Percentiles rank a stretch among this genome's conserved stretches.
These are phyloP conservation scores for Heliothis virescens DNA, from an alignment of 1,140 invertebrate genomes.

Conservation along the genomic window DNA sequence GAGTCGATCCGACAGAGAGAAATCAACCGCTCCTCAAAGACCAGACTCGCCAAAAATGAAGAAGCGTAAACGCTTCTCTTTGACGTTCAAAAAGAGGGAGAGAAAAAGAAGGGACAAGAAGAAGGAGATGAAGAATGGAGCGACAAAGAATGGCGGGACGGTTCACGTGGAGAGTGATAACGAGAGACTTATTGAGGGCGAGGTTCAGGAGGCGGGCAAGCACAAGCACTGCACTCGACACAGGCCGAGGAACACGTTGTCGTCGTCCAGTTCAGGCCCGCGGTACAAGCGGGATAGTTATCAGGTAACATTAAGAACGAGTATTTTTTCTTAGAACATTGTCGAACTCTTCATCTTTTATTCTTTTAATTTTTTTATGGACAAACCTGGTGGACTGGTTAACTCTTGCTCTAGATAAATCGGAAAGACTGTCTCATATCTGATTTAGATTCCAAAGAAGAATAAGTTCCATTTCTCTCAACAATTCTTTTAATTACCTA, in stretches of 20 bases:
- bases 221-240: conserved; percentile 77
- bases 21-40: conserved; percentile 74
- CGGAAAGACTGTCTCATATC: neutral
- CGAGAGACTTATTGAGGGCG: conserved; percentile 75
- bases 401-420: neutral
- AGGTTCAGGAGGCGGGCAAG: conserved; percentile 69
- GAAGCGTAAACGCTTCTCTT: conserved; percentile 84
- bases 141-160: conserved; percentile 70
- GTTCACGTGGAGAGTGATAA: conserved; percentile 73
- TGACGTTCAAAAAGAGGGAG: conserved; percentile 84
- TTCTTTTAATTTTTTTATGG: neutral
- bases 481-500: no score
- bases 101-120: conserved; percentile 82
- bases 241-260: conserved; percentile 73
- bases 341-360: neutral
- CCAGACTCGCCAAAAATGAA: conserved; percentile 82
- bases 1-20: conserved; percentile 79
- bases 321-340: neutral
- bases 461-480: no score
- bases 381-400: conserved; percentile 27
- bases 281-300: conserved; percentile 85
- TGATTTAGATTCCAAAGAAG: neutral
- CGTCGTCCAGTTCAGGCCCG: conserved; percentile 79
- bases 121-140: conserved; percentile 77
- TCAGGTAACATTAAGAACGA: conserved; percentile 71